These are phyloP conservation scores for Lonchura striata DNA, from an alignment of 2,113 vertebrate species.

Conservation along the genomic window DNA sequence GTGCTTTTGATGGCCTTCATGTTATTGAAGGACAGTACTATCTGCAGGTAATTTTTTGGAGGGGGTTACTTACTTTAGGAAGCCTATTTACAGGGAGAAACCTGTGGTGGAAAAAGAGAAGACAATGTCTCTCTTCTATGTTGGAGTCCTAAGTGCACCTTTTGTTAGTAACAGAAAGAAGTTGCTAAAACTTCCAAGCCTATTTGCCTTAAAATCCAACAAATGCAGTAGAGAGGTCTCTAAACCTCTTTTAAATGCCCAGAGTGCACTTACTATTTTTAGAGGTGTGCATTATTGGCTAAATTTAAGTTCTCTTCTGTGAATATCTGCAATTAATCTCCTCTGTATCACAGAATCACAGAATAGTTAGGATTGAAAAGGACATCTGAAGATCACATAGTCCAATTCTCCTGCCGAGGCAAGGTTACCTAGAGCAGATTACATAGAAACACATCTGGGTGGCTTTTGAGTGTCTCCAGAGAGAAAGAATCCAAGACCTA, in stretches of 20 bases:
- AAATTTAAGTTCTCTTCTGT: neutral
- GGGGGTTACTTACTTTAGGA: neutral
- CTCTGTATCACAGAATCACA: neutral
- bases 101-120: neutral
- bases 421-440: neutral
- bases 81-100: neutral
- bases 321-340: neutral
- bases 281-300: neutral
- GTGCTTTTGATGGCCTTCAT: conserved; percentile 70
- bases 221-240: neutral
- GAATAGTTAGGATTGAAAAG: neutral
- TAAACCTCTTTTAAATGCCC: neutral
- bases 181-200: neutral
- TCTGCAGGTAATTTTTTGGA: conserved; percentile 63
- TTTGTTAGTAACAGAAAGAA: neutral
- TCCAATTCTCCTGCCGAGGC: neutral
- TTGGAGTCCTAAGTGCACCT: neutral
- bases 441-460: neutral
- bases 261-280: neutral
- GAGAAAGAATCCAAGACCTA: neutral
- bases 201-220: neutral
- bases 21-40: conserved; percentile 70
- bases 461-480: neutral
- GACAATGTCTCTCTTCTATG: neutral
- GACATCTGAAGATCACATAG: neutral